Evolutionary conservation across 64 coral and sea anemone species (phyloP), one percentile per base, ranked within the genome.

Genomic region (Hydrozoanthus tunicans): DNA sequence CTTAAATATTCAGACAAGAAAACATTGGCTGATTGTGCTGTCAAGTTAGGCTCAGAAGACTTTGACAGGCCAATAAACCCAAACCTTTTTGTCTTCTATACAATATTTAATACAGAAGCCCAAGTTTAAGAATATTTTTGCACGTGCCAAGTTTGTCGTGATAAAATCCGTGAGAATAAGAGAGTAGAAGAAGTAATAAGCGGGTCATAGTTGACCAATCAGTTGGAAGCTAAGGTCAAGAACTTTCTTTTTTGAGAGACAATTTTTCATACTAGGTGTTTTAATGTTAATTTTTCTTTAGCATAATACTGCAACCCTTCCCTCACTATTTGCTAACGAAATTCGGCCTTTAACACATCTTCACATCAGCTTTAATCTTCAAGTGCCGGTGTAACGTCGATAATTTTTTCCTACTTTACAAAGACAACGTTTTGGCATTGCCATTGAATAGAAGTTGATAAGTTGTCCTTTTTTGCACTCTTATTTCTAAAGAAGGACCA

Each of bases 11-110:
- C 82, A 96, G 92, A 89, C 77, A 74, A 58, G 68, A 67, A 73
- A 77, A 96, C 92, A 96, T 94, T 96, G 85, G 73, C 56, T 58
- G 89, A 91, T 91, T 79, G 90, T 93, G 90, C 83, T 94, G 89
- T 67, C 90, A 93, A 81, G 58, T 66, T 58, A 69, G 62, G 51
- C 43, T 74, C 59, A 59, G 76, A 94, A 83, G 90, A 65, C 72
- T 80, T 76, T 94, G 78, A 94, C 86, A 94, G 90, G 84, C 84
- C 56, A 74, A 74, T 88, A 88, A 74, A 51, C 23, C 56, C 56
- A 13, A 3, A 74, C 6, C 23, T 60, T 85, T 72, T 88, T 74
- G 70, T 57, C 69, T 75, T 57, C 12, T 72, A 73, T 9, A 59
- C 14, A 60, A 43, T 56, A 43, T 75, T 73, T 23, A 88, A 60